Evolutionary conservation across 1,140 invertebrate genomes (phyloP).

Genomic region (Drosophila grimshawi): DNA sequence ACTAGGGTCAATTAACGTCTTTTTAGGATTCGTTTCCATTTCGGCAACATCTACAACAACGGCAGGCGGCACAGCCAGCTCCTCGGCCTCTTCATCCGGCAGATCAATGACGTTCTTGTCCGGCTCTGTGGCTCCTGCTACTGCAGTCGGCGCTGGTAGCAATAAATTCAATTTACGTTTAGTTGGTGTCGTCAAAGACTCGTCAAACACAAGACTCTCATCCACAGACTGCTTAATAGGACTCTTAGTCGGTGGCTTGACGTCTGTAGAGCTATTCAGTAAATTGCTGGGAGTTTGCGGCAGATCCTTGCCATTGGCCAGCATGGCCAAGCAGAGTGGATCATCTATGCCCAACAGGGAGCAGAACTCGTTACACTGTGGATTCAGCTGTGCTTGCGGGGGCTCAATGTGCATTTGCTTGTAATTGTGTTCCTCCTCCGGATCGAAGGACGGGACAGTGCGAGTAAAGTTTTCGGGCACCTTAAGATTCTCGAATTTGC

Average conservation of each 20-base stretch:
- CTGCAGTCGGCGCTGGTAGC: constrained; percentile 51
- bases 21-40: neutral
- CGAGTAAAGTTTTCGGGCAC: constrained; percentile 91
- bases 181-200: constrained; percentile 24
- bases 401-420: constrained; percentile 74
- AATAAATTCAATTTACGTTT: constrained; percentile 58
- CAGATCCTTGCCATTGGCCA: constrained; percentile 76
- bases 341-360: constrained; percentile 91
- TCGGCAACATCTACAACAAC: neutral
- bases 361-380: constrained; percentile 93
- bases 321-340: constrained; percentile 87
- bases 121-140: neutral
- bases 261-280: neutral
- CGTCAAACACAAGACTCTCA: neutral
- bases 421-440: constrained; percentile 71
- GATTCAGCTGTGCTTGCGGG: constrained; percentile 88
- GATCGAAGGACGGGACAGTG: constrained; percentile 89
- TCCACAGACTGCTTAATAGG: neutral
- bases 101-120: constrained; percentile 48
- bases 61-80: neutral
- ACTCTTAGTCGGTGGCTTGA: neutral
- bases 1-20: constrained; percentile 6
- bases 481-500: constrained; percentile 89
- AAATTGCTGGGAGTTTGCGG: constrained; percentile 30
- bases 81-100: constrained; percentile 22